Conservation (phyloP, 2,797 vertebrate species). For the Darevskia nairensis region DNA sequence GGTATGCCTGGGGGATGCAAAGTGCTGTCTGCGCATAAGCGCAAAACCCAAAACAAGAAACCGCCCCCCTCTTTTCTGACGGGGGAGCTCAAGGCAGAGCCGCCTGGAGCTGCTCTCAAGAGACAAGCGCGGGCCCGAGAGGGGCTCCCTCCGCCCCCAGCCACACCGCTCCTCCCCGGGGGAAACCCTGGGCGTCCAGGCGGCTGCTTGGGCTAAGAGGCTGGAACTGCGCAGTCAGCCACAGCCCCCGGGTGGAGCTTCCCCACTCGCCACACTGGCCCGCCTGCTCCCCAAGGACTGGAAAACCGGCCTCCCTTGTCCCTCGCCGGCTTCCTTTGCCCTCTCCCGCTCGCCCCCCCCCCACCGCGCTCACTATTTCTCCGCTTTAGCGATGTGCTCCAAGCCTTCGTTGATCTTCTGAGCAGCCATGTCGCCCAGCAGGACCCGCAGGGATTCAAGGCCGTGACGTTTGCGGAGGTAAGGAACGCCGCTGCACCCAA, state of each 20-base stretch:
- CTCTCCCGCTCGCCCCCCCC: background rate
- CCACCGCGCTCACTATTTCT: slow-evolving; percentile 88
- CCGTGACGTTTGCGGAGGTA: background rate
- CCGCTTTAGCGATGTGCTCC: slow-evolving; percentile 94
- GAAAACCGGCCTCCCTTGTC: too few species aligned
- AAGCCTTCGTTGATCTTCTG: slow-evolving; percentile 98
- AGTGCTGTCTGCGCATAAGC: too few species aligned
- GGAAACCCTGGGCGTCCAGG: background rate
- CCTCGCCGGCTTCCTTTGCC: too few species aligned
- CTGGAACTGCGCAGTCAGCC: background rate
- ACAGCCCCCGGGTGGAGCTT: background rate
- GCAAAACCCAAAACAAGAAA: background rate
- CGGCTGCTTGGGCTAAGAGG: fast-evolving
- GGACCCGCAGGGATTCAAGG: background rate
- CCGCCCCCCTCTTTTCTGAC: background rate
- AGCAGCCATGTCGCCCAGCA: slow-evolving; percentile 85
- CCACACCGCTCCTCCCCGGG: background rate
- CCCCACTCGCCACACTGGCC: background rate
- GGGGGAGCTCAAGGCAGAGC: too few species aligned
- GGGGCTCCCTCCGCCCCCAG: too few species aligned
- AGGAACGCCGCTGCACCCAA: slow-evolving; percentile 2
- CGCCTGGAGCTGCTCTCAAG: too few species aligned
- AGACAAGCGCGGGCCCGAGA: background rate
- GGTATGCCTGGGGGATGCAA: too few species aligned
- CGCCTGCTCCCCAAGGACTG: background rate